Evolutionary conservation across 2,888 invertebrate genomes (phyloP).

Genomic region (Deilephila porcellus): DNA sequence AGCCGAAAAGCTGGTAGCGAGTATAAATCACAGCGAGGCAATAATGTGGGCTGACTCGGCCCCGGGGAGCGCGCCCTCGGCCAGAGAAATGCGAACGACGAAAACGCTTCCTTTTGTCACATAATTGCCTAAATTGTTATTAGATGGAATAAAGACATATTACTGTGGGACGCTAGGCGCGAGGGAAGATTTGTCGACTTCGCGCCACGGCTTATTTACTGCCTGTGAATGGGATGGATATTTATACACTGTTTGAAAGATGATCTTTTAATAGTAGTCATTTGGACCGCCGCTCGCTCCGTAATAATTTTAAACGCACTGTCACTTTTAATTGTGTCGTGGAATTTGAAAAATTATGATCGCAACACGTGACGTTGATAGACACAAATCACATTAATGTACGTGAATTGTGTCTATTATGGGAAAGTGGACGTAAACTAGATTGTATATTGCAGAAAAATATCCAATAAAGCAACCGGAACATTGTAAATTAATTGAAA

Average conservation of each 20-base stretch:
- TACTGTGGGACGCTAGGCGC: constrained; percentile 58
- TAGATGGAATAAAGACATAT: constrained; percentile 84
- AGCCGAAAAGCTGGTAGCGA: constrained; percentile 64
- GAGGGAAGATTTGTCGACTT: constrained; percentile 53
- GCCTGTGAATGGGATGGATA: constrained; percentile 51
- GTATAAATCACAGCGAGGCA: constrained; percentile 79
- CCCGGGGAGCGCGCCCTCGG: constrained; percentile 57
- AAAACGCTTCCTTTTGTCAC: constrained; percentile 82
- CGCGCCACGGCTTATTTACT: constrained; percentile 50
- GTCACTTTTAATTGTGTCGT: constrained; percentile 38
- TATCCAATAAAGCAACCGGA: constrained; percentile 29
- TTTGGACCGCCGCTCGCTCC: constrained; percentile 55
- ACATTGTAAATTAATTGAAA: constrained; percentile 27
- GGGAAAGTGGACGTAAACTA: neutral
- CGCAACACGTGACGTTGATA: constrained; percentile 21
- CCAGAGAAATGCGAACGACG: constrained; percentile 69
- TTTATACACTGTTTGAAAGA: constrained; percentile 76
- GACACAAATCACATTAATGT: neutral
- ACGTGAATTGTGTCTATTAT: neutral
- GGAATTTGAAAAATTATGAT: constrained; percentile 48
- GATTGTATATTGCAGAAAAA: constrained; percentile 4
- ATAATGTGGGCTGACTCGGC: constrained; percentile 75
- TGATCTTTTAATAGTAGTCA: constrained; percentile 77
- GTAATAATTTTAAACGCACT: constrained; percentile 50
- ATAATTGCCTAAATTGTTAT: constrained; percentile 84